These are phyloP conservation scores for Philopedon plagiatum DNA, from an alignment of 2,888 invertebrate species.

Conservation along the genomic window DNA sequence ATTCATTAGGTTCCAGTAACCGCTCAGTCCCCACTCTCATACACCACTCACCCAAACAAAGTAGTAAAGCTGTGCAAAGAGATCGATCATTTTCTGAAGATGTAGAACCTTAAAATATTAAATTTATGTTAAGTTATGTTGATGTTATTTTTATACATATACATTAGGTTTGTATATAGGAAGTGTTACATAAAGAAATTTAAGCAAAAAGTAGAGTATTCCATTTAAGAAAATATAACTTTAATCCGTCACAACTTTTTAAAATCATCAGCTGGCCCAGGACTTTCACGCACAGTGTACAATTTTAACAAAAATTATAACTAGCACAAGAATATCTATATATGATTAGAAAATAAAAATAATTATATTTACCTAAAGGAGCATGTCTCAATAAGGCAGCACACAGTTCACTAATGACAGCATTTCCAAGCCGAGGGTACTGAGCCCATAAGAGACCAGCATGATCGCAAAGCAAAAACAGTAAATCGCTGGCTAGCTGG, in stretches of 20 bases:
- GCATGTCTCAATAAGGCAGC: constrained; percentile 69
- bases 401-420: constrained; percentile 73
- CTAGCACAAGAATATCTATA: too few species aligned
- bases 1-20: constrained; percentile 72
- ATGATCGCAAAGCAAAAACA: constrained; percentile 85
- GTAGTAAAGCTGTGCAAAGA: constrained; percentile 84
- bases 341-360: too few species aligned
- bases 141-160: too few species aligned
- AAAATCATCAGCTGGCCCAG: too few species aligned
- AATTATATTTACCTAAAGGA: constrained; percentile 61
- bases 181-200: too few species aligned
- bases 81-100: constrained; percentile 78
- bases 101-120: constrained; percentile 60
- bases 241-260: too few species aligned
- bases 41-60: constrained; percentile 95
- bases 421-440: constrained; percentile 78
- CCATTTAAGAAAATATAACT: too few species aligned
- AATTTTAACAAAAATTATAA: too few species aligned
- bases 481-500: constrained; percentile 86
- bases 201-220: too few species aligned
- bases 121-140: too few species aligned
- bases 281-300: too few species aligned
- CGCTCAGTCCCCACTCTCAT: constrained; percentile 84
- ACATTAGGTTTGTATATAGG: too few species aligned
- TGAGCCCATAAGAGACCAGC: constrained; percentile 78